These are phyloP conservation scores for Ctenochaetus hawaiiensis DNA, from an alignment of 2,797 vertebrate genomes.

Conservation along the genomic window DNA sequence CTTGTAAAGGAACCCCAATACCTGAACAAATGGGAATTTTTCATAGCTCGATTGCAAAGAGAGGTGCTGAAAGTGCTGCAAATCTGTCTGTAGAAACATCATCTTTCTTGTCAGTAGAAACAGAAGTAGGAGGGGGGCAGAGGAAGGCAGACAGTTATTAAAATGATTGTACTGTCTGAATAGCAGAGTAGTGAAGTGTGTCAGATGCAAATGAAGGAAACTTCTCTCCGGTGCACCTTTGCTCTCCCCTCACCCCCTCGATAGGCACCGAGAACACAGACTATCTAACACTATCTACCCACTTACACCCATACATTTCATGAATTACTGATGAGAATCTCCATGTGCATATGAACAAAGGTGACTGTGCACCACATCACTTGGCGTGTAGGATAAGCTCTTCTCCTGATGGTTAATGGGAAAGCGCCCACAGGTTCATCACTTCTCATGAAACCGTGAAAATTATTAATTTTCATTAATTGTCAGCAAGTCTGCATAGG, in stretches of 20 bases:
- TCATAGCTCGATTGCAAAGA: slow-evolving; percentile 54
- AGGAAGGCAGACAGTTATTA: slow-evolving; percentile 80
- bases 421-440: slow-evolving; percentile 35
- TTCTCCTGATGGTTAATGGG: slow-evolving; percentile 39
- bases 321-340: slow-evolving; percentile 76
- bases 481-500: background rate
- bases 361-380: slow-evolving; percentile 54
- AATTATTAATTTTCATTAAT: slow-evolving; percentile 27
- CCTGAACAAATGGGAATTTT: slow-evolving; percentile 56
- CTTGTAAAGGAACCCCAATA: slow-evolving; percentile 40
- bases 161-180: slow-evolving; percentile 83
- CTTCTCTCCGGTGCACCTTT: slow-evolving; percentile 75
- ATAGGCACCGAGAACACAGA: slow-evolving; percentile 66
- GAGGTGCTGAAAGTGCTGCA: slow-evolving; percentile 65
- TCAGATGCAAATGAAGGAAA: slow-evolving; percentile 84
- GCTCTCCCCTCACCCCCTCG: slow-evolving; percentile 57
- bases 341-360: slow-evolving; percentile 59
- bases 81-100: slow-evolving; percentile 65
- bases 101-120: slow-evolving; percentile 76
- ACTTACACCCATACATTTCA: slow-evolving; percentile 68
- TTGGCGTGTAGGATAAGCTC: slow-evolving; percentile 40
- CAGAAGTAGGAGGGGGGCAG: slow-evolving; percentile 54
- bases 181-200: slow-evolving; percentile 84
- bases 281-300: slow-evolving; percentile 57
- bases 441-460: slow-evolving; percentile 25